Evolutionary conservation across 2,797 vertebrate species (phyloP).

Genomic region (Sebastes itinus): DNA sequence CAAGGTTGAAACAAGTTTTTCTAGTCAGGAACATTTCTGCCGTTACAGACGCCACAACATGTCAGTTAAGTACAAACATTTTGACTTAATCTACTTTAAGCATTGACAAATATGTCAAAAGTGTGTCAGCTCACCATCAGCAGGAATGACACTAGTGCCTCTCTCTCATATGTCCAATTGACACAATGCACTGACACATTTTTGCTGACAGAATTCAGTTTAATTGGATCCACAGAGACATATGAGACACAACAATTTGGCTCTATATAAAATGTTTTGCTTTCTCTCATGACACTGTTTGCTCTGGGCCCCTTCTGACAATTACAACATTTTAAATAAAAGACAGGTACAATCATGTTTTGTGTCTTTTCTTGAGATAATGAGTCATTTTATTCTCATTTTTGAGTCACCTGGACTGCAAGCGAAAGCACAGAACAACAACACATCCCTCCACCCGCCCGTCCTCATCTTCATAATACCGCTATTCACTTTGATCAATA

Average conservation of each 20-base stretch:
- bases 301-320: background rate
- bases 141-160: background rate
- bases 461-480: background rate
- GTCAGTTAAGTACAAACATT: background rate
- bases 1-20: background rate
- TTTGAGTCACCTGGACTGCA: conserved; percentile 29
- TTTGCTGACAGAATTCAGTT: conserved; percentile 46
- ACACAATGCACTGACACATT: background rate
- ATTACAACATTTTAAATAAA: conserved; percentile 12
- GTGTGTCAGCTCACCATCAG: background rate
- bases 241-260: conserved; percentile 35
- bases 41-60: background rate
- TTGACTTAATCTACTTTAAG: background rate
- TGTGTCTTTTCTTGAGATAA: conserved; percentile 6
- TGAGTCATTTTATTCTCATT: conserved; percentile 8
- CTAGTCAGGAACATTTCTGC: background rate
- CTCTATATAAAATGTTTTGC: conserved; percentile 31
- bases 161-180: background rate
- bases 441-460: background rate
- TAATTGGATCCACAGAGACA: conserved; percentile 55
- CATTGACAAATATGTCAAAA: background rate
- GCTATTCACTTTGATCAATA: conserved; percentile 25
- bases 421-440: conserved; percentile 32
- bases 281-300: conserved; percentile 21
- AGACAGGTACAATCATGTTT: conserved; percentile 36